Conservation (phyloP, 2,888 invertebrate genomes). For the Hydrotaea cyrtoneurina region DNA sequence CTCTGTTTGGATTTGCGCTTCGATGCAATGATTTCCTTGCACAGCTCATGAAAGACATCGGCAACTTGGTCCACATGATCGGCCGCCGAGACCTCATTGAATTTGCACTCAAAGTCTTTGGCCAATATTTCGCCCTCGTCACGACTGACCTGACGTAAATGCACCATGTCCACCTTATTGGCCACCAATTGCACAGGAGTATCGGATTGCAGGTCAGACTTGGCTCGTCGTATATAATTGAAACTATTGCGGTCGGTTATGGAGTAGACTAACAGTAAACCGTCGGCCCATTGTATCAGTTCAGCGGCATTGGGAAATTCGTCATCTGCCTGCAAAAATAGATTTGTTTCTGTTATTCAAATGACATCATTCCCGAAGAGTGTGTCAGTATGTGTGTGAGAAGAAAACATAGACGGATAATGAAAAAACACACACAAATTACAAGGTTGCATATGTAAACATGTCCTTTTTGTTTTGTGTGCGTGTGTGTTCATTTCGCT, state of each 20-base stretch:
- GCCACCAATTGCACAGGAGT: constrained; percentile 92
- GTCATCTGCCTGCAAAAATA: constrained; percentile 83
- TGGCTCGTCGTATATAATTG: constrained; percentile 89
- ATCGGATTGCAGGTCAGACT: constrained; percentile 86
- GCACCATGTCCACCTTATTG: constrained; percentile 95
- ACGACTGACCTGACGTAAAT: constrained; percentile 91
- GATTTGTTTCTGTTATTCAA: constrained; percentile 8
- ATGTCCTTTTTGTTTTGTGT: constrained; percentile 10
- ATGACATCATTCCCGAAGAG: constrained; percentile 48
- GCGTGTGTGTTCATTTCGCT: too few relatives aligned
- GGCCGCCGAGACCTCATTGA: constrained; percentile 93
- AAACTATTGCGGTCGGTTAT: constrained; percentile 93
- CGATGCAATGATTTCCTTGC: constrained; percentile 89
- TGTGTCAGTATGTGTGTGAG: constrained; percentile 5
- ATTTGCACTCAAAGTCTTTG: constrained; percentile 93
- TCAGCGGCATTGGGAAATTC: constrained; percentile 87
- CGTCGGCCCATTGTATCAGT: constrained; percentile 94
- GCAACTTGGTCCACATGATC: constrained; percentile 93
- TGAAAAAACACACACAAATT: constrained; percentile 5
- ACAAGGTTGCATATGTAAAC: constrained; percentile 44
- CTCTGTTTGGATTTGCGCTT: constrained; percentile 93
- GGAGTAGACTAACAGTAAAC: constrained; percentile 92
- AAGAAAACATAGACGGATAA: not conserved
- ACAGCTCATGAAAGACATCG: constrained; percentile 91
- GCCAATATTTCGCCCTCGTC: constrained; percentile 95